Evolutionary conservation across 64 coral and sea anemone genomes (phyloP), one percentile per base, ranked within the genome.

Genomic region (Porites australiensis): DNA sequence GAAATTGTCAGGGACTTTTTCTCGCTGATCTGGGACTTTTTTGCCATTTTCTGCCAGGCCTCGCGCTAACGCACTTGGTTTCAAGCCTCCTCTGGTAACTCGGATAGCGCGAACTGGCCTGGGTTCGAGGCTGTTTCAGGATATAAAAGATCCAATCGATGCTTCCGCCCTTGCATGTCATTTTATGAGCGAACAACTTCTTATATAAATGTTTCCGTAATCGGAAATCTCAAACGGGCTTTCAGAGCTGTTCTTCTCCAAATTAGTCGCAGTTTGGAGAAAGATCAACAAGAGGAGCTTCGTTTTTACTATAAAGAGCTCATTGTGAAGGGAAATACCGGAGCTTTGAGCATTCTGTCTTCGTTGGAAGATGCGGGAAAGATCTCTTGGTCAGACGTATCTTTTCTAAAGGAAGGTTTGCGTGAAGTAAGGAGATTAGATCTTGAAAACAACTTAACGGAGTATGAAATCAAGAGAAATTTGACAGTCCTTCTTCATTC

Each of bases 381-480:
- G 16, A 77, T 77, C 19, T 77, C 75, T 8, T 55, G 75, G 75
- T 2, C 6, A n/a, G 52, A 77, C 19, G 48, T 77, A 5, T 18
- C 19, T 54, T 77, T 47, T n/a, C 6, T 77, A 1, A 20, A 77
- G 50, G 9, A 55, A 50, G 48, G 16, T 55, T 54, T 77, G 50
- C 5, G 6, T n/a, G 52, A 4, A 21, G 48, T 77, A 21, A 6
- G 16, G 6, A 77, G 75, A 77, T 20, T 11, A 18, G 75, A 77
- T 55, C 14, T 77, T 77, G 75, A 6, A 5, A 8, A 54, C 8
- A 27, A 3, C 2, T 77, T 77, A 54, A 53, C 50, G 4, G 7
- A 21, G 8, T 77, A n/a, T n/a, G 75, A 77, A 77, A 53, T 54
- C 4, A 77, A 77, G 50, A 77, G 75, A 18, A 8, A 54, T 77